These are phyloP conservation scores for Sebastes wilsoni DNA, from an alignment of 2,797 vertebrate genomes.

Conservation along the genomic window DNA sequence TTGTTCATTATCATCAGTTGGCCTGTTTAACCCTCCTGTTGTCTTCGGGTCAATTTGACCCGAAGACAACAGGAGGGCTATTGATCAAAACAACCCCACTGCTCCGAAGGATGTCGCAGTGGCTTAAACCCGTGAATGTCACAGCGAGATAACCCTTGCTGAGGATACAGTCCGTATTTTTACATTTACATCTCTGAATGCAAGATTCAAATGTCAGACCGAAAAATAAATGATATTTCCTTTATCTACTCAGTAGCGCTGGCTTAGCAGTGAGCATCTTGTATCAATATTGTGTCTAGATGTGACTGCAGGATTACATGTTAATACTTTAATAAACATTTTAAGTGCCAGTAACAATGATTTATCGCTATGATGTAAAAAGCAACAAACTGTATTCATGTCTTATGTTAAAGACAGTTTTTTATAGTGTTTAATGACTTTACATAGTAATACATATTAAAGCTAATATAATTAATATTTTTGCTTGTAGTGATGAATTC, in stretches of 20 bases:
- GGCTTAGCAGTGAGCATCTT: neutral
- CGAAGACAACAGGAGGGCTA: too few species aligned
- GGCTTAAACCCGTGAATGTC: slow-evolving; percentile 12
- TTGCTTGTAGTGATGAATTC: neutral
- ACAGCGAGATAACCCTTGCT: neutral
- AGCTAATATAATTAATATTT: neutral
- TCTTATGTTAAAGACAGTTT: too few species aligned
- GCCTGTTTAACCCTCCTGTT: too few species aligned
- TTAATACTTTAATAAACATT: neutral
- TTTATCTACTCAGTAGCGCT: neutral
- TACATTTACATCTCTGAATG: slow-evolving; percentile 2
- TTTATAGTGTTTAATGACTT: neutral
- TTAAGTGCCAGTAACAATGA: neutral
- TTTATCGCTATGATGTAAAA: neutral
- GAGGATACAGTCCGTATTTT: neutral
- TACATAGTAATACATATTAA: neutral
- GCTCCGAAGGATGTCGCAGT: neutral
- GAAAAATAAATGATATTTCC: neutral
- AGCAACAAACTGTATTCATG: neutral
- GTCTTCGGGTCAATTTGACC: too few species aligned
- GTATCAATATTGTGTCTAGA: neutral
- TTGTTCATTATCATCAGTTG: too few species aligned
- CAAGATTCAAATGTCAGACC: neutral
- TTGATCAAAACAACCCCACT: neutral
- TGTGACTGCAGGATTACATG: neutral